Conservation (phyloP, 2,888 invertebrate species). For the Hipparchia sbordonii region DNA sequence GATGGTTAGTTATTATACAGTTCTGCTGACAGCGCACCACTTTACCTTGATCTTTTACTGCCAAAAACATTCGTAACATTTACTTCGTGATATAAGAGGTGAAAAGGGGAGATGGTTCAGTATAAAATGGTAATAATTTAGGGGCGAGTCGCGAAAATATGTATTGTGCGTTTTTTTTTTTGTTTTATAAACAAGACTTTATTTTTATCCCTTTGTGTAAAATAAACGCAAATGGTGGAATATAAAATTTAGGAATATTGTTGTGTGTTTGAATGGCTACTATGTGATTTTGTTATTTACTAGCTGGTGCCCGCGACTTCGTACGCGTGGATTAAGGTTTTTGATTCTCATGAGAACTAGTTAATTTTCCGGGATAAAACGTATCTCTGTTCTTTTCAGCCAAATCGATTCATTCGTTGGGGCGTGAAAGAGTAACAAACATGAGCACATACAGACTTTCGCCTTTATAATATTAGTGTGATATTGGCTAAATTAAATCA, state of each 20-base stretch:
- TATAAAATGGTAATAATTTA: constrained; percentile 27
- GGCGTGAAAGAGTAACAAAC: too few species aligned
- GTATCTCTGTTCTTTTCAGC: too few species aligned
- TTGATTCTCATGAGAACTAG: too few species aligned
- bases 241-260: neutral
- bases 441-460: too few species aligned
- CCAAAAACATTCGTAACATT: constrained; percentile 23
- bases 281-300: too few species aligned
- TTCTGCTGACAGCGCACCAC: constrained; percentile 55
- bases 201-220: constrained; percentile 53
- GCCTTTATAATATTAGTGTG: too few species aligned
- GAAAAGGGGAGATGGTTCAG: constrained; percentile 17
- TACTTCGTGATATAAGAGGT: constrained; percentile 27
- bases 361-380: too few species aligned
- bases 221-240: neutral
- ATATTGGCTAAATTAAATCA: too few species aligned
- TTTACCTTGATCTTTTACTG: constrained; percentile 46
- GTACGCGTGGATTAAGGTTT: too few species aligned
- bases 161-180: constrained; percentile 67
- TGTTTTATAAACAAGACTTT: constrained; percentile 70
- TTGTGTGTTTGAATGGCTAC: neutral
- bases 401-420: too few species aligned
- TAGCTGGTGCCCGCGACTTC: too few species aligned
- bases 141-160: constrained; percentile 62
- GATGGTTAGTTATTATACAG: constrained; percentile 75